phyloP scores from a whole-genome alignment of 2,888 invertebrate genomes.

The Cistogaster globosa region DNA sequence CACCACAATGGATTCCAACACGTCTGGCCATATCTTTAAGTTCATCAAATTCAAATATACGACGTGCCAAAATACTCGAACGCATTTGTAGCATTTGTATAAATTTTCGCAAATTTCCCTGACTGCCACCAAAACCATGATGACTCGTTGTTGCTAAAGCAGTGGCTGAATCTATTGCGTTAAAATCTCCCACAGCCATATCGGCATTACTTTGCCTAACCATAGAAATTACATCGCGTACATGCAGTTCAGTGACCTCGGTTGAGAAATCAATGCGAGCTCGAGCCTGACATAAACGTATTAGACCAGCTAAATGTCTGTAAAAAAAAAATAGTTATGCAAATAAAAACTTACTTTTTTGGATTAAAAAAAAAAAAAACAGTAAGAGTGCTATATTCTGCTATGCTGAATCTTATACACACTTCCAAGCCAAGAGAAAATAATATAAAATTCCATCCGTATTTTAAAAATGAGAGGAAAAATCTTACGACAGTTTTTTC shows the following conservation, averaged over 20 bases:
- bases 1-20: conserved; percentile 85
- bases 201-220: conserved; percentile 91
- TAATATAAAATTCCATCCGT: no score
- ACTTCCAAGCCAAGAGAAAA: no score
- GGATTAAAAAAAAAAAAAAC: background rate
- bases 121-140: conserved; percentile 3
- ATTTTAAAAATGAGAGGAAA: no score
- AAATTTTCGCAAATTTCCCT: conserved; percentile 87
- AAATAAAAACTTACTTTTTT: no score
- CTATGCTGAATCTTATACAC: no score
- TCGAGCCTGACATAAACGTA: conserved; percentile 93
- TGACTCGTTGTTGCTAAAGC: conserved; percentile 86
- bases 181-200: conserved; percentile 86
- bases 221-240: conserved; percentile 92
- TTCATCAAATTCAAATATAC: conserved; percentile 90
- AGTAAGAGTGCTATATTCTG: no score
- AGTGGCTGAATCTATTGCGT: conserved; percentile 86
- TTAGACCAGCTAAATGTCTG: conserved; percentile 94
- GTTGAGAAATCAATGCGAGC: conserved; percentile 93
- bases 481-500: no score
- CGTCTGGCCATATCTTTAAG: conserved; percentile 88
- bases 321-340: background rate
- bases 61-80: conserved; percentile 87
- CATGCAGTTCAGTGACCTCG: conserved; percentile 91
- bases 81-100: conserved; percentile 87